Base-by-base conservation (phyloP, 1,140 invertebrate genomes). In the Mizuhopecten yessoensis region DNA sequence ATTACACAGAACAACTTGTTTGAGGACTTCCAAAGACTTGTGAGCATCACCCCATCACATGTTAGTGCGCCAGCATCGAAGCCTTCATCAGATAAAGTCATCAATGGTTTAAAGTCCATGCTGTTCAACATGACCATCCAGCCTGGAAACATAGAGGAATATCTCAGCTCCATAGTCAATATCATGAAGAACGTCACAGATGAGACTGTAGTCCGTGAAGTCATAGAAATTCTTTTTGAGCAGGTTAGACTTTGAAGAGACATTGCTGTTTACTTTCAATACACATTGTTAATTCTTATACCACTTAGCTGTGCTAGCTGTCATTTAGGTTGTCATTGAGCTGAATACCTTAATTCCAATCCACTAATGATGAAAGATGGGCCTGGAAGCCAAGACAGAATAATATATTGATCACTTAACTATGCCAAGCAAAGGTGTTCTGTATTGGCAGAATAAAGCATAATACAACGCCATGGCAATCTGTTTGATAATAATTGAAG, bases 111-210 rank as follows among this genome's bases (percentile, higher is more conserved):
- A 86, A 86, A 88, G 0, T 87, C 87, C 17, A 94, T 91, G n/a
- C 89, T 94, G 86, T 75, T 90, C 57, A 92, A 92, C 34, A 91
- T 95, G 86, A 94, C 92, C 17, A 94, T 93, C 7, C 92, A 94
- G 87, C 94, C 94, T 0, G 94, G 93, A 0, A 94, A 94, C 87
- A 90, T 95, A 33, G 93, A 93, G 86, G 94, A 94, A 57, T 93
- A 92, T 87, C 91, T 95, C 86, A 92, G 86, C 33, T 93, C 92
- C 13, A 89, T 94, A 20, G 91, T 93, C 87, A 93, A 92, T 29
- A 91, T 92, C 86, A 88, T 95, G 45, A 89, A 91, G 15, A 90
- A 91, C 15, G 89, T 91, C 57, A 33, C 89, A 33, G 92, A 92
- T 10, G 91, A 92, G 0, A 86, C 75, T 33, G 87, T 88, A 34